Evolutionary conservation across 2,888 invertebrate genomes (phyloP).

Genomic region (Calameuta idolon): DNA sequence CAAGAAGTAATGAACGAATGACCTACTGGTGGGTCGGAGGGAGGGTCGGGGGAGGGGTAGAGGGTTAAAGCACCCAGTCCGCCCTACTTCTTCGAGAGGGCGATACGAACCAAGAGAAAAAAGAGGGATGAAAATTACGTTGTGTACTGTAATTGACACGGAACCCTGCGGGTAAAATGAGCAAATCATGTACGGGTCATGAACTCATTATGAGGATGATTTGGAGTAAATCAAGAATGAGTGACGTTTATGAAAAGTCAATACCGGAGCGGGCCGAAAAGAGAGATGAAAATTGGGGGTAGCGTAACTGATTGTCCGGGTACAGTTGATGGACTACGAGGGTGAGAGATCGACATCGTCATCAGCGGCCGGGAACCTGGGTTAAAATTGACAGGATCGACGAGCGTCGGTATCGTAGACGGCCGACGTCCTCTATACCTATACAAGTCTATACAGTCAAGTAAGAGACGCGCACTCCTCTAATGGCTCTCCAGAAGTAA

Average conservation of each 20-base stretch:
- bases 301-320: background rate
- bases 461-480: slow-evolving; percentile 3
- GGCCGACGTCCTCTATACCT: background rate
- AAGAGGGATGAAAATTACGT: slow-evolving; percentile 22
- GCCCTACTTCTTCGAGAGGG: background rate
- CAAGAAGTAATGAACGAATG: background rate
- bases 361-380: background rate
- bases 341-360: background rate
- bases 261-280: background rate
- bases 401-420: background rate
- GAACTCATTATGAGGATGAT: background rate
- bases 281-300: background rate
- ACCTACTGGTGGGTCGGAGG: background rate
- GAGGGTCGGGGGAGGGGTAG: background rate
- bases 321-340: background rate
- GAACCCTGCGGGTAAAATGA: background rate
- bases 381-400: background rate
- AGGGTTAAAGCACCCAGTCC: background rate
- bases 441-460: background rate
- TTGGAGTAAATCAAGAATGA: background rate
- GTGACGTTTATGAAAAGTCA: background rate
- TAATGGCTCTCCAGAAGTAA: slow-evolving; percentile 50
- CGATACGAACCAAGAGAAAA: slow-evolving; percentile 7
- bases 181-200: background rate
- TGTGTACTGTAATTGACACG: background rate